These are phyloP conservation scores for Nudaria mundana DNA, from an alignment of 2,888 invertebrate species.

Conservation along the genomic window DNA sequence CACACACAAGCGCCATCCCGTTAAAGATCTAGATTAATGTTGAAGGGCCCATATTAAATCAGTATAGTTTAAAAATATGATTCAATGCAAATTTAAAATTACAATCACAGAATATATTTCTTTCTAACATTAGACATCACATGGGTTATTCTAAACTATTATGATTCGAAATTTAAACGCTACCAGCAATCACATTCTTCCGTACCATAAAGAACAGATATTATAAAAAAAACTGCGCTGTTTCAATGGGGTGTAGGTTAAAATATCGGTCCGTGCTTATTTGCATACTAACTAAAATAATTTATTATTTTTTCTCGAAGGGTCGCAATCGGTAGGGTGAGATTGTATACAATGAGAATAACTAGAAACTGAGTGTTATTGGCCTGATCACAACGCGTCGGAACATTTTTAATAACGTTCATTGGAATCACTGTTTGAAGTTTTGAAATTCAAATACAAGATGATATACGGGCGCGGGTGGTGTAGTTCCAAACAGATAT, in stretches of 20 bases:
- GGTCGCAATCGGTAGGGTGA: constrained; percentile 67
- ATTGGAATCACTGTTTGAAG: constrained; percentile 48
- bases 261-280: constrained; percentile 76
- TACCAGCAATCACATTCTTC: constrained; percentile 45
- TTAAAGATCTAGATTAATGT: constrained; percentile 68
- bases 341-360: constrained; percentile 66
- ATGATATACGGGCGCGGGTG: constrained; percentile 41
- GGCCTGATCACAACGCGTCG: constrained; percentile 61
- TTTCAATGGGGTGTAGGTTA: constrained; percentile 76
- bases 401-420: constrained; percentile 54
- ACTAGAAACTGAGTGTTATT: constrained; percentile 77
- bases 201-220: constrained; percentile 66
- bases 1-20: too few species aligned
- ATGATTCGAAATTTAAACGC: constrained; percentile 31
- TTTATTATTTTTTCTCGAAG: constrained; percentile 80
- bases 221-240: constrained; percentile 60
- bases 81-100: constrained; percentile 31
- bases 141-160: constrained; percentile 15
- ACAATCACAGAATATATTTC: constrained; percentile 22
- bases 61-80: constrained; percentile 35
- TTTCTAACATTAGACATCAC: constrained; percentile 12
- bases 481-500: constrained; percentile 62
- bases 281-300: constrained; percentile 82
- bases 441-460: constrained; percentile 47
- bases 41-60: constrained; percentile 48